These are phyloP conservation scores for Cranoglanis bouderius DNA, from an alignment of 2,113 vertebrate genomes.

Conservation along the genomic window DNA sequence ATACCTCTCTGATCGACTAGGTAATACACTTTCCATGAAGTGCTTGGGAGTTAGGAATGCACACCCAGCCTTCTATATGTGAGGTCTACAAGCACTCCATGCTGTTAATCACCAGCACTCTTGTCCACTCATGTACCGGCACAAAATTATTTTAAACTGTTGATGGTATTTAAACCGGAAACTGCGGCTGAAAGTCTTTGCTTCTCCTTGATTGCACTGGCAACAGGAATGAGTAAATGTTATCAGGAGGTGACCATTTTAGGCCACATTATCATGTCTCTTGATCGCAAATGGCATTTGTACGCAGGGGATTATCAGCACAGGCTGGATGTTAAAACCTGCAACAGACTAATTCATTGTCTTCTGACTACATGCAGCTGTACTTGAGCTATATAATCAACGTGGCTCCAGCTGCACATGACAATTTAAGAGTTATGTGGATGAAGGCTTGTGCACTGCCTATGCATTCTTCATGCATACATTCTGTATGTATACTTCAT, in stretches of 20 bases:
- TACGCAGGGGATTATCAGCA: constrained; percentile 15
- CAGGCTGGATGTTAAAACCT: constrained; percentile 8
- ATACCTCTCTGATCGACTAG: constrained; percentile 29
- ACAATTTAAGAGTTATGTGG: neutral
- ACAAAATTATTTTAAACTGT: constrained; percentile 8
- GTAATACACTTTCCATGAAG: constrained; percentile 33
- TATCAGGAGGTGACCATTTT: constrained; percentile 17
- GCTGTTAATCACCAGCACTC: constrained; percentile 14
- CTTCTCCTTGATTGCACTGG: neutral
- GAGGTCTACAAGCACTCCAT: constrained; percentile 3
- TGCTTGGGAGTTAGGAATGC: constrained; percentile 2
- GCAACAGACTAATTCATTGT: constrained; percentile 18
- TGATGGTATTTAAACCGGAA: neutral
- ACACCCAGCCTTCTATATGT: constrained; percentile 13
- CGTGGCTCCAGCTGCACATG: constrained; percentile 2
- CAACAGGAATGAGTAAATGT: constrained; percentile 4
- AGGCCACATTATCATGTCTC: constrained; percentile 21
- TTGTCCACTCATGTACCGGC: constrained; percentile 14
- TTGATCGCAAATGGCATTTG: constrained; percentile 35
- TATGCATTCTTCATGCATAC: neutral
- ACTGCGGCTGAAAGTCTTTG: neutral
- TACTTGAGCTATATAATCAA: neutral
- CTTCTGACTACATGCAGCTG: neutral
- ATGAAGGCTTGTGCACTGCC: neutral
- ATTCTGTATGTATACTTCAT: constrained; percentile 14